These are phyloP conservation scores for Eupithecia pulchellata DNA, from an alignment of 2,888 invertebrate species.

Conservation along the genomic window DNA sequence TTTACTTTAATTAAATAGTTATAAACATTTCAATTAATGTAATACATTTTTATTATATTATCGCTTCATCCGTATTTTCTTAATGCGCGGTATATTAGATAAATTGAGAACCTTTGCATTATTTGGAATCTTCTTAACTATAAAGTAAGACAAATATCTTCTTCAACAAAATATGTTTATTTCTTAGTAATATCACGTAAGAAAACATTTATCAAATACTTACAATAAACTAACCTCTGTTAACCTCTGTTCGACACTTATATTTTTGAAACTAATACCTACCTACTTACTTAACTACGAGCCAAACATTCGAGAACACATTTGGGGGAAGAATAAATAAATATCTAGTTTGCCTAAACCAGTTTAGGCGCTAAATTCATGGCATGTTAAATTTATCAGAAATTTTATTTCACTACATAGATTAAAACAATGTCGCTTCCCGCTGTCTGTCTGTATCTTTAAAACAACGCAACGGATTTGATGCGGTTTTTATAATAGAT, in stretches of 20 bases:
- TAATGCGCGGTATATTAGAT: no score
- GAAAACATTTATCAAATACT: not conserved
- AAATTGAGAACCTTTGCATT: no score
- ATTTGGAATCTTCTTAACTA: no score
- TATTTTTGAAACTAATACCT: not conserved
- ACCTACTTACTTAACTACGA: not conserved
- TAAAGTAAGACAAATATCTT: not conserved
- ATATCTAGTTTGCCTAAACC: not conserved
- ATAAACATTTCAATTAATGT: no score
- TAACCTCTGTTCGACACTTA: not conserved
- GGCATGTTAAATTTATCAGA: not conserved
- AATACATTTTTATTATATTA: no score
- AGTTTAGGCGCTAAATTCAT: not conserved
- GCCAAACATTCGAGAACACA: not conserved
- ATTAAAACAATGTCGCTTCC: no score
- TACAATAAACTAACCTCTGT: not conserved
- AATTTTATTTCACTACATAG: no score
- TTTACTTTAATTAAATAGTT: no score
- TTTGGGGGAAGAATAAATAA: not conserved
- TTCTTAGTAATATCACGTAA: not conserved
- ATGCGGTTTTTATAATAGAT: no score
- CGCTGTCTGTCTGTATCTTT: no score
- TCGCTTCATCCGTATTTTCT: no score
- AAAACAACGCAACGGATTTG: no score
- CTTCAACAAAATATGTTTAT: not conserved